A percentile compares a stretch with the other conserved stretches of the same genome.
Evolutionary conservation across 2,888 invertebrate genomes (phyloP).

Genomic region (Ochropleura leucogaster): DNA sequence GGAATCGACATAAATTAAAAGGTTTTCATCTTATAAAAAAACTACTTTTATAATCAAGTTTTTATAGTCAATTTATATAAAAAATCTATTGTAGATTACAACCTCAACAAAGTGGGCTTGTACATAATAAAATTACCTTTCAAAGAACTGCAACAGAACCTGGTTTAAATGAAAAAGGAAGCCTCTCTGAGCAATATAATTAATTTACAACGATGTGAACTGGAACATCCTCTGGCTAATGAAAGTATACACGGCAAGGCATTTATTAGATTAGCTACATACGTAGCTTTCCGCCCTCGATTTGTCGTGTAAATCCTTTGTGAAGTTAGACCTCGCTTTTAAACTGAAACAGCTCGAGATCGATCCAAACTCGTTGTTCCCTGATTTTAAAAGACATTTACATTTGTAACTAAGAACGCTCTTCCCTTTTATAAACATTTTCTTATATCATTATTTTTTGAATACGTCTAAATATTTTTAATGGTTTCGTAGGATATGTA

Average conservation of each 20-base stretch:
- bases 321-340: constrained; percentile 7
- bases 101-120: background rate
- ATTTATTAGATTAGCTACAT: constrained; percentile 31
- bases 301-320: constrained; percentile 15
- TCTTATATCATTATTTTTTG: background rate
- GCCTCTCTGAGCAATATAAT: constrained; percentile 6
- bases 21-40: background rate
- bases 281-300: constrained; percentile 6
- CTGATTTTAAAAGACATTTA: background rate
- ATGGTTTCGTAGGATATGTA: background rate
- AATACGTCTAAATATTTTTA: background rate
- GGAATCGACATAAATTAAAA: background rate
- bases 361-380: constrained; percentile 6
- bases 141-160: background rate
- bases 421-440: background rate
- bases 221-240: constrained; percentile 1
- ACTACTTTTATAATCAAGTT: too few relatives aligned
- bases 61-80: background rate
- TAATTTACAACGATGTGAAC: constrained; percentile 13
- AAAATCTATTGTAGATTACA: background rate
- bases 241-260: constrained; percentile 18
- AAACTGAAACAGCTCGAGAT: constrained; percentile 15
- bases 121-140: background rate
- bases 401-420: background rate
- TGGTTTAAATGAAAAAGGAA: background rate